phyloP scores from a whole-genome alignment of 2,888 invertebrate genomes.

The Drosophila subquinaria region DNA sequence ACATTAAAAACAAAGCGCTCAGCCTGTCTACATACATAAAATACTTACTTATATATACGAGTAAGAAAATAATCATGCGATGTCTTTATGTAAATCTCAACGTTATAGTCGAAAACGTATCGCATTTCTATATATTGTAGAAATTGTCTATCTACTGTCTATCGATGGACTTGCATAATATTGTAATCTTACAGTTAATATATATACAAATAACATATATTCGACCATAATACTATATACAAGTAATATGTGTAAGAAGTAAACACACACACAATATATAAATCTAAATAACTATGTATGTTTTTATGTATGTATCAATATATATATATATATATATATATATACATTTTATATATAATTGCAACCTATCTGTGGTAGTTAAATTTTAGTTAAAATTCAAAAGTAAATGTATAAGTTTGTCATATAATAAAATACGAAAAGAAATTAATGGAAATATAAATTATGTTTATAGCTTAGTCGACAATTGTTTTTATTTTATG shows the following conservation, averaged over 20 bases:
- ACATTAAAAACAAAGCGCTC: slow-evolving; percentile 48
- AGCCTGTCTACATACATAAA: slow-evolving; percentile 37
- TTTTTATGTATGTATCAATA: slow-evolving; percentile 48
- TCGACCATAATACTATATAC: slow-evolving; percentile 48
- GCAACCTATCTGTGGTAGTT: slow-evolving; percentile 86
- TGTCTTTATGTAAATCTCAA: slow-evolving; percentile 65
- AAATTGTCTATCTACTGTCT: slow-evolving; percentile 41
- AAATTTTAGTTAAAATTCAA: slow-evolving; percentile 85
- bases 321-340: slow-evolving; percentile 50
- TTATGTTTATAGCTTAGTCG: slow-evolving; percentile 50
- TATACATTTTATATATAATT: slow-evolving; percentile 76
- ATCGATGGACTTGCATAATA: slow-evolving; percentile 45
- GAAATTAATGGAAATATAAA: slow-evolving; percentile 77
- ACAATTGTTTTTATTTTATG: background rate
- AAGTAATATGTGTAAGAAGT: slow-evolving; percentile 33
- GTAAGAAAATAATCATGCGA: slow-evolving; percentile 31
- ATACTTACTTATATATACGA: slow-evolving; percentile 40
- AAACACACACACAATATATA: slow-evolving; percentile 46
- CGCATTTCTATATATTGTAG: slow-evolving; percentile 35
- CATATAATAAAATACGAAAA: slow-evolving; percentile 74
- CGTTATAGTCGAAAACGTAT: slow-evolving; percentile 51
- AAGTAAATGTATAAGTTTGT: slow-evolving; percentile 72
- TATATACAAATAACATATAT: slow-evolving; percentile 30
- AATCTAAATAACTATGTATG: slow-evolving; percentile 48
- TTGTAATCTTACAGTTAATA: slow-evolving; percentile 33